Evolutionary conservation across 2,113 vertebrate genomes (phyloP), one percentile per base, ranked within the genome.

Genomic region (Calypte anna): DNA sequence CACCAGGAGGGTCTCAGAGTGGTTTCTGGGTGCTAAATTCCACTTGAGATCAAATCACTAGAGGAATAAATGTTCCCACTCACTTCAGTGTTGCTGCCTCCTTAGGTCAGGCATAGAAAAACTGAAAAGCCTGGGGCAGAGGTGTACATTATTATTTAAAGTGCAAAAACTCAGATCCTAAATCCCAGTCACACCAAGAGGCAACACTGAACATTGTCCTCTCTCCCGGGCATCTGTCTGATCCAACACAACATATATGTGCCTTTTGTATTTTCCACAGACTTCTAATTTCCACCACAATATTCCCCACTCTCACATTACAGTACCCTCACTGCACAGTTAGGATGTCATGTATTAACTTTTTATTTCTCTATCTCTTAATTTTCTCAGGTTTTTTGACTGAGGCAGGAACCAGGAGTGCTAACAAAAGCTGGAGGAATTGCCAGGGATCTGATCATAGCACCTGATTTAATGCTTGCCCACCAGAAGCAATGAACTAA

Each of bases 41-140:
- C 53, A 38, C 0, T 0, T 64, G 67, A 33, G 44, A 25, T 27
- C 0, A 3, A 54, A 27, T 21, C 63, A 7, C 25, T 0, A 15
- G 19, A 46, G 25, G n/a, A 70, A 20, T 27, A 78, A 55, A 85
- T 13, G 25, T 5, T 74, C 40, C 43, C 27, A 2, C 19, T 33
- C 90, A 30, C 33, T 62, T 83, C 31, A 9, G 1, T 1, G 27
- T 5, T 30, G 18, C 10, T 33, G 20, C 24, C 59, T 69, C 48
- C 68, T 67, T 44, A 63, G 30, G 15, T 6, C 67, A 73, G 44
- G 14, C n/a, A 6, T 12, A 20, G n/a, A 58, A 77, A 68, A 61
- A 20, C 7, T n/a, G 28, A 28, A 22, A 25, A 74, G n/a, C 12
- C 55, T 46, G 50, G 40, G 36, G 20, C 59, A 67, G 55, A 53